A percentile compares a stretch with the other conserved stretches of the same genome.
phyloP scores from a whole-genome alignment of 1,140 invertebrate species.

The roundworm (Caenorhabditis elegans) region WBcel235 BX284605.5:6639001-6639500 shows the following conservation, averaged over 20 bases:
- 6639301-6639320: background rate
- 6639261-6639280: background rate
- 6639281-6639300: background rate
- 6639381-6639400: background rate
- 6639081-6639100: background rate
- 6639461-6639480: background rate
- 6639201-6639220: background rate
- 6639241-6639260: background rate
- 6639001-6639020: background rate
- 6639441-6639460: no score
- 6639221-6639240: background rate
- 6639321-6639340: background rate
- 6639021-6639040: slow-evolving; percentile 7
- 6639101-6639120: background rate
- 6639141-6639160: background rate
- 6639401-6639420: background rate
- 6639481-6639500: background rate
- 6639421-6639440: background rate
- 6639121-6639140: background rate
- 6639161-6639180: background rate
- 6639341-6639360: background rate
- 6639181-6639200: background rate
- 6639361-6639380: slow-evolving; percentile 6
- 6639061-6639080: background rate
- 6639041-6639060: background rate